A percentile compares a stretch with the other conserved stretches of the same genome.
phyloP scores from a whole-genome alignment of 2,888 invertebrate genomes.

The Endotricha flammealis region DNA sequence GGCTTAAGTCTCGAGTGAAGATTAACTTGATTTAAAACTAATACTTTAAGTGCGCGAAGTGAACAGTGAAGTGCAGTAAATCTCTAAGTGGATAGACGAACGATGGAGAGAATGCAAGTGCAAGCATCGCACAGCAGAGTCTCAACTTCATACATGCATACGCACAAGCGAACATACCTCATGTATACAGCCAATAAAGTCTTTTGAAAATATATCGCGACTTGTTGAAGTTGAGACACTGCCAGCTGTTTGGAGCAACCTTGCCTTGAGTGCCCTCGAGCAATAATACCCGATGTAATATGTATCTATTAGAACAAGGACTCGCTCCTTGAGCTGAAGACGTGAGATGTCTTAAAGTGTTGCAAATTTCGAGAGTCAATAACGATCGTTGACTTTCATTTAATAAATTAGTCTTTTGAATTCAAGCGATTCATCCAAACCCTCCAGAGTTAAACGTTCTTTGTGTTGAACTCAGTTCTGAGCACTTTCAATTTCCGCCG shows the following conservation, averaged over 20 bases:
- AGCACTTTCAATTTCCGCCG: neutral
- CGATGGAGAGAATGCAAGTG: no score
- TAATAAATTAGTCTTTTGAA: no score
- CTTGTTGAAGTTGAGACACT: no score
- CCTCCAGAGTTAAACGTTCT: neutral
- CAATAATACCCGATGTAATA: neutral
- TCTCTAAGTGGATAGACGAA: neutral
- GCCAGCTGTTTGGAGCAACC: neutral
- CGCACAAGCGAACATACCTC: no score
- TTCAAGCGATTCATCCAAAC: no score
- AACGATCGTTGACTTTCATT: no score
- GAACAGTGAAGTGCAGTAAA: neutral
- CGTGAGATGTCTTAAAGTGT: neutral
- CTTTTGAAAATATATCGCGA: no score
- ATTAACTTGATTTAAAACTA: slow-evolving; percentile 5
- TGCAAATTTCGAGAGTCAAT: neutral
- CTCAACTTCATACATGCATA: neutral
- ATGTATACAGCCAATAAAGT: no score
- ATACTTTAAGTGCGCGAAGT: slow-evolving; percentile 9
- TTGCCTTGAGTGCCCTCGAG: neutral
- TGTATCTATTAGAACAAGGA: slow-evolving; percentile 2
- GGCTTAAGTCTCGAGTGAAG: neutral
- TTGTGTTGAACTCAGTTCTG: neutral
- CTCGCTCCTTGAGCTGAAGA: slow-evolving; percentile 4
- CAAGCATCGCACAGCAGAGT: neutral